Conservation (phyloP, 2,797 vertebrate genomes). For the Mus caroli region DNA sequence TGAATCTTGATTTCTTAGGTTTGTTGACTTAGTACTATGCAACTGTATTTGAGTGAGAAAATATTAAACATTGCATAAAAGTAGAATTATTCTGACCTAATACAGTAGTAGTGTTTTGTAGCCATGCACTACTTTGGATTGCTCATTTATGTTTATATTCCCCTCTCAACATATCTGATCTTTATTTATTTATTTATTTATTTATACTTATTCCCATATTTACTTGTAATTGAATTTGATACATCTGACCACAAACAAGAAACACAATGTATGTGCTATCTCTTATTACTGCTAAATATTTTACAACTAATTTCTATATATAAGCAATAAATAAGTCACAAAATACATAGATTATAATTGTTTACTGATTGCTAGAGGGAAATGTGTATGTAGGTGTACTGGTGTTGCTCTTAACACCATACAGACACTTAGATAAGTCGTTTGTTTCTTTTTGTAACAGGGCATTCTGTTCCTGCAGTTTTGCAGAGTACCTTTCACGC, state of each 20-base stretch:
- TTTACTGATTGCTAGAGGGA: not conserved
- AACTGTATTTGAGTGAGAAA: not conserved
- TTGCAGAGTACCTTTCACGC: slow-evolving; percentile 98
- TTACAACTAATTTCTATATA: slow-evolving; percentile 20
- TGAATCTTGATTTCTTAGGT: not conserved
- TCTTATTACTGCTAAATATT: not conserved
- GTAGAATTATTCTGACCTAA: not conserved
- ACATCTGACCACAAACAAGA: not conserved
- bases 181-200: not conserved
- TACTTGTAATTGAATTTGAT: not conserved
- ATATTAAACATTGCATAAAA: slow-evolving; percentile 25
- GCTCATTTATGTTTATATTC: not conserved
- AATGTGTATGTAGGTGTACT: not conserved
- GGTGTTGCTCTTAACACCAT: slow-evolving; percentile 14
- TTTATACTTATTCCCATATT: not conserved
- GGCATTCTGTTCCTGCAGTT: slow-evolving; percentile 97
- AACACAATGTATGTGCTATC: not conserved
- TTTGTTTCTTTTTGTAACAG: slow-evolving; percentile 88
- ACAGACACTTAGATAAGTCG: slow-evolving; percentile 47
- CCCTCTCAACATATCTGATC: not conserved
- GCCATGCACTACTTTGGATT: not conserved
- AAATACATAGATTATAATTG: slow-evolving; percentile 5
- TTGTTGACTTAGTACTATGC: not conserved
- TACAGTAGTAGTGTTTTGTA: slow-evolving; percentile 26
- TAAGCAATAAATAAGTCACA: not conserved